Evolutionary conservation across 2,888 invertebrate species (phyloP).

Genomic region (Meteorus colon): DNA sequence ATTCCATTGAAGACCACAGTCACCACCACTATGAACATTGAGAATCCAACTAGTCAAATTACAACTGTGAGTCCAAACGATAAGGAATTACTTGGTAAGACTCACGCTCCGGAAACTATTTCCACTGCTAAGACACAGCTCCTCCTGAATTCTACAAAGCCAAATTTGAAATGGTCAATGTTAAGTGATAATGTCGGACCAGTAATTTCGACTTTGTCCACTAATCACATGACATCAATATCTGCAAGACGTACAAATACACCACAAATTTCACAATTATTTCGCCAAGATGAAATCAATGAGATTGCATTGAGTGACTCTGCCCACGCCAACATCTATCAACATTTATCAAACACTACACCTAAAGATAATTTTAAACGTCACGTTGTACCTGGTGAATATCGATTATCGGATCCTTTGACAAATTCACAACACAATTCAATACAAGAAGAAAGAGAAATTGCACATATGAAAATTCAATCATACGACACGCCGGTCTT

Average conservation of each 20-base stretch:
- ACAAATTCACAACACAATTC: neutral
- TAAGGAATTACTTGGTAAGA: neutral
- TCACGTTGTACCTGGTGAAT: neutral
- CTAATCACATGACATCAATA: neutral
- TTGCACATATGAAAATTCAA: slow-evolving; percentile 27
- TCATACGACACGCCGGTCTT: neutral
- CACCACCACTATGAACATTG: neutral
- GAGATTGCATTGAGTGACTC: neutral
- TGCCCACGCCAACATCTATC: neutral
- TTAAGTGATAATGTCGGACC: neutral
- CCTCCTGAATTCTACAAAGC: neutral
- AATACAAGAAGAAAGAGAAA: neutral
- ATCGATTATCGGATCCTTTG: slow-evolving; percentile 25
- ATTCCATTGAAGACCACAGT: neutral
- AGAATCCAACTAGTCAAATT: neutral
- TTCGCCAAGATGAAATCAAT: neutral
- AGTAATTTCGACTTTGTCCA: slow-evolving; percentile 11
- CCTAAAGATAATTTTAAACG: neutral
- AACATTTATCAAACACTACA: neutral
- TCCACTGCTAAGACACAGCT: neutral
- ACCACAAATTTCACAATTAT: neutral
- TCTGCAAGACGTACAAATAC: no score
- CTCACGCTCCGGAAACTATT: neutral
- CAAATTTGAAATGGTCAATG: neutral
- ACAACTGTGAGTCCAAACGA: neutral